A percentile compares a stretch with the other conserved stretches of the same genome.
Conservation (phyloP, 1,140 invertebrate species). For the Lithobius niger region DNA sequence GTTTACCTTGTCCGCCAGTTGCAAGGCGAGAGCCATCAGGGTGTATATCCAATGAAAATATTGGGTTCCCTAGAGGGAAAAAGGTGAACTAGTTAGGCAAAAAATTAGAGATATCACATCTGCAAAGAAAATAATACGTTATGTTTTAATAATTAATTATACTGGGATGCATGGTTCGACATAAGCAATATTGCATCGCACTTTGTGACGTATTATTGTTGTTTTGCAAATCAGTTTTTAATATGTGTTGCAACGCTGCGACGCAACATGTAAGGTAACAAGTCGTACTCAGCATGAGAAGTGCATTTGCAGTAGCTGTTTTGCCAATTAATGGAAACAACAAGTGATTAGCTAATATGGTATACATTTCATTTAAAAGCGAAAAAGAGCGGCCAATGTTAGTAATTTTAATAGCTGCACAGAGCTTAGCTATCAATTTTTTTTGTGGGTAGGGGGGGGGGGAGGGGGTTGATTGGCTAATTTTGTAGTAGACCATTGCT, state of each 20-base stretch:
- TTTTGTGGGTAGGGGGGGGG: no score
- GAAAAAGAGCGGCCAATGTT: no score
- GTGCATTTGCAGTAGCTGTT: no score
- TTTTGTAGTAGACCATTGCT: no score
- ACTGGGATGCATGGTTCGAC: background rate
- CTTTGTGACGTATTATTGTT: background rate
- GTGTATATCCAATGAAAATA: conserved; percentile 95
- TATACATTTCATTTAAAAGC: no score
- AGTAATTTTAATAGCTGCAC: no score
- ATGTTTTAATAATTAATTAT: background rate
- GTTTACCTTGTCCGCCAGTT: conserved; percentile 75
- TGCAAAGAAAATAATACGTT: background rate
- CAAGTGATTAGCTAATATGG: no score
- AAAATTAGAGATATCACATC: conserved; percentile 11
- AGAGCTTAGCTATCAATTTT: no score
- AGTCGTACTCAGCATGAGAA: no score
- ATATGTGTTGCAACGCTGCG: background rate
- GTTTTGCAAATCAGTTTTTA: background rate
- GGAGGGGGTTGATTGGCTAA: no score
- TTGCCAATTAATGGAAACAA: no score
- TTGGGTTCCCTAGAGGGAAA: conserved; percentile 64
- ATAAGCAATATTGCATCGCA: background rate
- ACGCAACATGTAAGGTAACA: no score
- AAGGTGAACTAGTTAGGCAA: conserved; percentile 10
- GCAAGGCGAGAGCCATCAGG: conserved; percentile 84